Evolutionary conservation across 2,113 vertebrate species (phyloP).

Genomic region (Bagarius yarrelli): DNA sequence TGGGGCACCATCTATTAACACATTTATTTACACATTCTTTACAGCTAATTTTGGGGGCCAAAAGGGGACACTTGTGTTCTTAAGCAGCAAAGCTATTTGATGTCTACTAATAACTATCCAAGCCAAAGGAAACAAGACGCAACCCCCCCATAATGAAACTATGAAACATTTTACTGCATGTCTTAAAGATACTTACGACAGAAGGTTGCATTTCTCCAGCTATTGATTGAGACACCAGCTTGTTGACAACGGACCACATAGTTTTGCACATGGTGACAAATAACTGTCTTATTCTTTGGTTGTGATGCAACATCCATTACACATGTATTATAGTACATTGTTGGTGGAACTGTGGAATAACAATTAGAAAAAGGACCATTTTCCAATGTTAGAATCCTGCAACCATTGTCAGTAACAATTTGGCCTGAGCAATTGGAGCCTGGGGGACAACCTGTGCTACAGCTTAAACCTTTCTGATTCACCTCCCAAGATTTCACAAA

Average conservation of each 20-base stretch:
- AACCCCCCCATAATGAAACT: not conserved
- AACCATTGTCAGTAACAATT: not conserved
- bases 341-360: slow-evolving; percentile 38
- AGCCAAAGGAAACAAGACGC: not conserved
- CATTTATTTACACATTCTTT: not conserved
- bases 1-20: not conserved
- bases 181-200: slow-evolving; percentile 67
- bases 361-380: slow-evolving; percentile 59
- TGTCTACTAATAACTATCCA: not conserved
- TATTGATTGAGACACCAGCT: not conserved
- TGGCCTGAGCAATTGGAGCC: slow-evolving; percentile 30
- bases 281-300: slow-evolving; percentile 11
- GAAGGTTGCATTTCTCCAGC: slow-evolving; percentile 70
- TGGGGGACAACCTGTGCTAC: slow-evolving; percentile 44
- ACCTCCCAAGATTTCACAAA: slow-evolving; percentile 56
- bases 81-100: not conserved
- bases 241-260: slow-evolving; percentile 70
- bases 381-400: slow-evolving; percentile 50
- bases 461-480: not conserved
- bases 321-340: slow-evolving; percentile 51
- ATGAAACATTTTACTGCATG: not conserved
- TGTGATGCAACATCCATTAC: slow-evolving; percentile 47
- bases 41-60: not conserved
- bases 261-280: slow-evolving; percentile 68
- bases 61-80: not conserved